These are phyloP conservation scores for Aegotheles bennettii DNA, from an alignment of 2,113 vertebrate species.

Conservation along the genomic window DNA sequence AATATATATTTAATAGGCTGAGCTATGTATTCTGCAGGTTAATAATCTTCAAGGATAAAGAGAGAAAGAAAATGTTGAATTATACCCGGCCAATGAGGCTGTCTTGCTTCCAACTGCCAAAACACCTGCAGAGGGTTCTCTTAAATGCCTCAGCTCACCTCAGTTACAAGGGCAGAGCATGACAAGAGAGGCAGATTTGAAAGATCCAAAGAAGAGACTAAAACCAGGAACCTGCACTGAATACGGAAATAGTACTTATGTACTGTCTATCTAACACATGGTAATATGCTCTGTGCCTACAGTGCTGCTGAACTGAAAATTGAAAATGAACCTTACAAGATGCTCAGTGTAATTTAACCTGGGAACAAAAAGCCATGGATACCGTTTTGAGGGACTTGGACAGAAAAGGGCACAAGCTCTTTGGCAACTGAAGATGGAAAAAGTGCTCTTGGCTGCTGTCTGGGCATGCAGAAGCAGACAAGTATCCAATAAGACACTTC, in stretches of 20 bases:
- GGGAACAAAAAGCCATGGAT: not conserved
- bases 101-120: not conserved
- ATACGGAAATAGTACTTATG: not conserved
- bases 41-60: not conserved
- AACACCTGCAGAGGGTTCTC: not conserved
- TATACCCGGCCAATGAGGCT: not conserved
- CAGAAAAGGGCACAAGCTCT: not conserved
- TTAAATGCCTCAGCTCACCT: constrained; percentile 5
- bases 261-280: not conserved
- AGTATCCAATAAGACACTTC: not conserved
- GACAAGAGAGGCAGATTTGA: constrained; percentile 1
- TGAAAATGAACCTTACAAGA: not conserved
- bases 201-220: not conserved
- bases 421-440: not conserved
- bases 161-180: constrained; percentile 15
- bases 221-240: not conserved
- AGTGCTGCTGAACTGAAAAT: not conserved
- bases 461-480: not conserved
- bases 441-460: not conserved
- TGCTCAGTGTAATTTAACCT: not conserved
- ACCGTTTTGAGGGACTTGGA: not conserved
- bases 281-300: not conserved
- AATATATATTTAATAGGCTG: not conserved
- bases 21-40: not conserved
- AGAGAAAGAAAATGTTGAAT: constrained; percentile 12